Conservation (phyloP, 2,888 invertebrate species). For the Pantelozetes paolii region DNA sequence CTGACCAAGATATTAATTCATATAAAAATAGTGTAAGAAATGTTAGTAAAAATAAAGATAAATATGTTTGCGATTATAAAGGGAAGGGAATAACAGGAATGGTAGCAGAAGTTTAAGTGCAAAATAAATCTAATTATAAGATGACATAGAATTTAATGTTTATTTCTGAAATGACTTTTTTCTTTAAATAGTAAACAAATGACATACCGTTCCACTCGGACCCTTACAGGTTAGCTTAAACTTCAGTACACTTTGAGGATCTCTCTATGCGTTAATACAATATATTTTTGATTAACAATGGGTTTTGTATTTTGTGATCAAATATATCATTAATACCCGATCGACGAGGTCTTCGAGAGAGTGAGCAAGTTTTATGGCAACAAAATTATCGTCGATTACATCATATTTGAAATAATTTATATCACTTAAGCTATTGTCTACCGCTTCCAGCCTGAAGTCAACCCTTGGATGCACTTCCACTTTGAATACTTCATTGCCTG, state of each 20-base stretch:
- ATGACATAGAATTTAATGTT: too few species aligned
- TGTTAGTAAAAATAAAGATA: too few species aligned
- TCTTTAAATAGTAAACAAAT: conserved; percentile 16
- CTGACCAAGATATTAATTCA: too few species aligned
- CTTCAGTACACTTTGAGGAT: conserved; percentile 50
- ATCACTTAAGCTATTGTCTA: conserved; percentile 56
- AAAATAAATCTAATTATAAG: too few species aligned
- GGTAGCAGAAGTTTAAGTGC: too few species aligned
- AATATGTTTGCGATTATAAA: too few species aligned
- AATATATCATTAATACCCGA: conserved; percentile 49
- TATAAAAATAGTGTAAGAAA: too few species aligned
- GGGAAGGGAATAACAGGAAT: too few species aligned
- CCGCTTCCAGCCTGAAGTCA: conserved; percentile 66
- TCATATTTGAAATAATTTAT: conserved; percentile 64
- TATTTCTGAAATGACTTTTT: neutral
- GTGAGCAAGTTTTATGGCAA: conserved; percentile 69
- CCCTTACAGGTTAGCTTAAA: conserved; percentile 50
- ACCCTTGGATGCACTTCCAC: conserved; percentile 78
- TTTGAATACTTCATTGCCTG: conserved; percentile 69
- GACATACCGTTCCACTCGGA: conserved; percentile 49
- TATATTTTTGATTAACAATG: neutral
- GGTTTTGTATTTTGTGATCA: neutral
- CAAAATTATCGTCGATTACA: conserved; percentile 70
- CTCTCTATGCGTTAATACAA: conserved; percentile 45
- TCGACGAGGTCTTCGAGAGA: conserved; percentile 76